phyloP scores from a whole-genome alignment of 2,888 invertebrate species.

The Eutolmus rufibarbis region DNA sequence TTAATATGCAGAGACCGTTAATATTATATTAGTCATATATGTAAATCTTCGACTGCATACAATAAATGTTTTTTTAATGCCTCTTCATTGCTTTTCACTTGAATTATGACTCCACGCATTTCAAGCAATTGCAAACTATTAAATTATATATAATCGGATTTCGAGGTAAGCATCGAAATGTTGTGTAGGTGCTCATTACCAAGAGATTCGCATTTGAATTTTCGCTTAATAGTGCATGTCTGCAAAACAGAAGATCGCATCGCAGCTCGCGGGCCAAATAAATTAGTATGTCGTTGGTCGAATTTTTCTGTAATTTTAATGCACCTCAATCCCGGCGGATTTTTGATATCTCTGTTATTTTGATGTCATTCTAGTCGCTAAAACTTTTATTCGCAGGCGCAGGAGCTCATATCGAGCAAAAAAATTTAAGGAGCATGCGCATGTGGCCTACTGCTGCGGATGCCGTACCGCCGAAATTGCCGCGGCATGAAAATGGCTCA shows the following conservation, averaged over 20 bases:
- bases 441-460: not conserved
- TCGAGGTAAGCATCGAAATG: not conserved
- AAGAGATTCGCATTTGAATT: not conserved
- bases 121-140: not conserved
- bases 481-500: not conserved
- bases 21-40: not conserved
- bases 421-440: conserved; percentile 14
- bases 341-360: not conserved
- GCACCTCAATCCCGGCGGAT: not conserved
- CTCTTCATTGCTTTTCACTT: not conserved
- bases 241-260: not conserved
- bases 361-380: not conserved
- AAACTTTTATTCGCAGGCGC: not conserved
- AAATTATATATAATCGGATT: not conserved
- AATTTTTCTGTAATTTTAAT: not conserved
- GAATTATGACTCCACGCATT: not conserved
- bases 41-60: not conserved
- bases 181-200: not conserved
- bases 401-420: not conserved
- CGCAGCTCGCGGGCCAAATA: not conserved
- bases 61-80: not conserved
- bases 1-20: too few relatives aligned
- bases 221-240: not conserved
- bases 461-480: not conserved
- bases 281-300: not conserved